Evolutionary conservation across 1,140 invertebrate species (phyloP).

Genomic region (Euura saliciscinereae): DNA sequence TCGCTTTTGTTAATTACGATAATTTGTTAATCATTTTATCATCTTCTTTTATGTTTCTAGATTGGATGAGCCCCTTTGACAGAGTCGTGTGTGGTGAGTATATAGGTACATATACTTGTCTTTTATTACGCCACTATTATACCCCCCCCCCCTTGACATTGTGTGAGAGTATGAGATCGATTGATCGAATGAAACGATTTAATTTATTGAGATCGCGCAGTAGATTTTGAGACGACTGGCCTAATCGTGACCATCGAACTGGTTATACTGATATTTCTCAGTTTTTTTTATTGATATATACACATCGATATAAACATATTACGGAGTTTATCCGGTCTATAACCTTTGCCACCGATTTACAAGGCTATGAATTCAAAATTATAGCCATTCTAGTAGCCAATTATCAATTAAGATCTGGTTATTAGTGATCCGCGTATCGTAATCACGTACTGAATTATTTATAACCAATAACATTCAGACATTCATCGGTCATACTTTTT

Average conservation of each 20-base stretch:
- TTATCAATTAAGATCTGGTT: background rate
- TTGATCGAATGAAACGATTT: background rate
- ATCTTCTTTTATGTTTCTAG: slow-evolving; percentile 66
- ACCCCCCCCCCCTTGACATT: background rate
- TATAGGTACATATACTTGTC: slow-evolving; percentile 46
- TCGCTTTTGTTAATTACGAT: too few species aligned
- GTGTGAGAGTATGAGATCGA: background rate
- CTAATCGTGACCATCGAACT: too few species aligned
- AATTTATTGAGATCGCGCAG: background rate
- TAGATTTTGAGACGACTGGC: too few species aligned
- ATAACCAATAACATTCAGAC: background rate
- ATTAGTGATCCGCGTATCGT: background rate
- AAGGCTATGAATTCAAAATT: background rate
- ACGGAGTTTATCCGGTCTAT: background rate
- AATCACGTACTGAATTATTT: slow-evolving; percentile 6
- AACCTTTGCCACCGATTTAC: background rate
- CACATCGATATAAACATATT: background rate
- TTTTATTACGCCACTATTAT: background rate
- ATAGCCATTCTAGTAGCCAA: background rate
- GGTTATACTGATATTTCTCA: too few species aligned
- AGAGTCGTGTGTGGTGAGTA: slow-evolving; percentile 91
- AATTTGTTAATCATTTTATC: background rate
- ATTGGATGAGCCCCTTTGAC: slow-evolving; percentile 92
- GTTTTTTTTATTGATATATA: background rate
- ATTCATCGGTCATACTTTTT: too few species aligned